Conservation (phyloP, 53 echinoderm and acorn worm genomes). For the Paracentrotus lividus region DNA sequence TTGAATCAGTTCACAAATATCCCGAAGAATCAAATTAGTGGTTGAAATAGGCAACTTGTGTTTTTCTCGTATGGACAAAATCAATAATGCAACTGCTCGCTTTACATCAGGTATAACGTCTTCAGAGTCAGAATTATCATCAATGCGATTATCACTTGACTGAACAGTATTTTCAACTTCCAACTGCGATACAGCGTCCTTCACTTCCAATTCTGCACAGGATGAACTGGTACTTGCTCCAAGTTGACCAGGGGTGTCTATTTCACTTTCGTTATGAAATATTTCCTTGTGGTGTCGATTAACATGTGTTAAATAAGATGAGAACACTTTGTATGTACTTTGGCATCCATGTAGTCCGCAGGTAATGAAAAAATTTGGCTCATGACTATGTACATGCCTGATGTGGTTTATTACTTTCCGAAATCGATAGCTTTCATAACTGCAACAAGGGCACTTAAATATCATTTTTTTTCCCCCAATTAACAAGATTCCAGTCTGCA, state of each 20-base stretch:
- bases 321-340: slow-evolving; percentile 67
- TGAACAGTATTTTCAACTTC: background rate
- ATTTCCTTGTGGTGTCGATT: slow-evolving; percentile 55
- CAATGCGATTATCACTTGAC: background rate
- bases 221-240: background rate
- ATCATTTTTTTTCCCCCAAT: no score
- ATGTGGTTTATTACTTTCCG: slow-evolving; percentile 64
- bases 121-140: background rate
- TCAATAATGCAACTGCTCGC: background rate
- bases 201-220: no score
- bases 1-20: background rate
- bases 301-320: slow-evolving; percentile 66
- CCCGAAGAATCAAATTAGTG: background rate
- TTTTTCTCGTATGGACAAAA: background rate
- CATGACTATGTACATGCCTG: slow-evolving; percentile 59
- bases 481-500: no score
- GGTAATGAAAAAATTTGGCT: slow-evolving; percentile 62
- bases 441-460: slow-evolving; percentile 27
- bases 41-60: background rate
- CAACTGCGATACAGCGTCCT: background rate
- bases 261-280: background rate
- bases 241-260: background rate
- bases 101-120: background rate
- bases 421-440: slow-evolving; percentile 53
- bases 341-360: slow-evolving; percentile 66